These are phyloP conservation scores for Acyrthosiphon pisum DNA, from an alignment of 1,140 invertebrate genomes.

Conservation along the genomic window DNA sequence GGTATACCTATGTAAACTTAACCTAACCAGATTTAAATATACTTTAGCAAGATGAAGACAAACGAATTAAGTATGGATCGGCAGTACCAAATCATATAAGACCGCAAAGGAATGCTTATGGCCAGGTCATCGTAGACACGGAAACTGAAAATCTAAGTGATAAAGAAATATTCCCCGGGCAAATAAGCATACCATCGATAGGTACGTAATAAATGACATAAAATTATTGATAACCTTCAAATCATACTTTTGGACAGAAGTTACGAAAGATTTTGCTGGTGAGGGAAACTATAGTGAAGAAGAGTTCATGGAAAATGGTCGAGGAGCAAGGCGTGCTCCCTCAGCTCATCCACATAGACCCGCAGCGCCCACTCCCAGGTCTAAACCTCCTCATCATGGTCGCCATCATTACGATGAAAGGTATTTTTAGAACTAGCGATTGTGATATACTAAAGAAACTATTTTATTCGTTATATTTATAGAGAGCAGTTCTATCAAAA, in stretches of 20 bases:
- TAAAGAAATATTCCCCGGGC: slow-evolving; percentile 80
- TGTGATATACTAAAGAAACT: not conserved
- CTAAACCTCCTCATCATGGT: slow-evolving; percentile 49
- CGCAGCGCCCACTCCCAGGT: slow-evolving; percentile 60
- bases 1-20: not conserved
- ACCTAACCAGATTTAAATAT: not conserved
- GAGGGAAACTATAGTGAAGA: slow-evolving; percentile 68
- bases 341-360: slow-evolving; percentile 59
- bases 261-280: slow-evolving; percentile 80
- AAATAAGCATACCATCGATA: slow-evolving; percentile 68
- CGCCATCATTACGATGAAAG: slow-evolving; percentile 60
- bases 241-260: slow-evolving; percentile 71
- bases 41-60: slow-evolving; percentile 59
- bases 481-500: slow-evolving; percentile 60
- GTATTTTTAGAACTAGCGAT: slow-evolving; percentile 47
- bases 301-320: slow-evolving; percentile 63
- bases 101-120: slow-evolving; percentile 63
- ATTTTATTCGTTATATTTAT: not conserved
- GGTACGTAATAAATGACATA: slow-evolving; percentile 63
- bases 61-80: slow-evolving; percentile 62
- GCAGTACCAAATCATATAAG: slow-evolving; percentile 65
- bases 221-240: not conserved
- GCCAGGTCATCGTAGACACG: slow-evolving; percentile 73
- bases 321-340: slow-evolving; percentile 59
- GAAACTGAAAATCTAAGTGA: slow-evolving; percentile 87